A percentile compares a stretch with the other conserved stretches of the same genome.
Evolutionary conservation across 2,888 invertebrate genomes (phyloP).

Genomic region (Cataglyphis albicans): DNA sequence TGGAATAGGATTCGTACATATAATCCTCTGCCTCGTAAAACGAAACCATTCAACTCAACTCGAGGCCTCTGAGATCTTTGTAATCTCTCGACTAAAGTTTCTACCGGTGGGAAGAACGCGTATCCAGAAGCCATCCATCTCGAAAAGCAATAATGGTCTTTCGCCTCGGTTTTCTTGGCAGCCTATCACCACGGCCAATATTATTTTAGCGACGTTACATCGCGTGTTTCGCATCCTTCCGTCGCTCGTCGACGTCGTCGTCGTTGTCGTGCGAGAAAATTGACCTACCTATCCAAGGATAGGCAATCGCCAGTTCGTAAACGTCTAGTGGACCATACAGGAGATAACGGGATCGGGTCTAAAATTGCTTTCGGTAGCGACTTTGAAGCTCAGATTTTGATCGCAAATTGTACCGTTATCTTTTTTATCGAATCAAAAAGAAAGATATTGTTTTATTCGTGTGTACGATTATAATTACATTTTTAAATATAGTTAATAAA

Average conservation of each 20-base stretch:
- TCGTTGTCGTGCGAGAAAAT: conserved; percentile 30
- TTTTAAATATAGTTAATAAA: neutral
- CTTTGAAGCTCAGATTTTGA: neutral
- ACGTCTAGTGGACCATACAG: conserved; percentile 17
- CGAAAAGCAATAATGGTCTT: conserved; percentile 69
- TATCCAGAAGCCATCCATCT: conserved; percentile 70
- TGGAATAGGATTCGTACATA: conserved; percentile 5
- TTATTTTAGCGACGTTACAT: conserved; percentile 74
- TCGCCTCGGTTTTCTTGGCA: conserved; percentile 57
- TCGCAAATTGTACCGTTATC: neutral
- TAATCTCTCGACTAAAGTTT: conserved; percentile 60
- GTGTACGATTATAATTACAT: neutral
- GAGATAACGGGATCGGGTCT: conserved; percentile 29
- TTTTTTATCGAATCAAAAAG: neutral
- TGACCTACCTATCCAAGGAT: conserved; percentile 28
- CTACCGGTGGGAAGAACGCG: conserved; percentile 16
- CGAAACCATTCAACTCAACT: neutral
- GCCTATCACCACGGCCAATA: conserved; percentile 75
- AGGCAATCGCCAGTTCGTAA: conserved; percentile 31
- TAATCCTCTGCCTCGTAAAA: conserved; percentile 46
- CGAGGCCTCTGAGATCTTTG: conserved; percentile 41
- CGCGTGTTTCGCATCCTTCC: conserved; percentile 56
- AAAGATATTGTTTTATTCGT: neutral
- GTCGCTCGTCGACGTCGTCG: conserved; percentile 44
- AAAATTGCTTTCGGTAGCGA: conserved; percentile 31